A percentile compares a stretch with the other conserved stretches of the same genome.
Evolutionary conservation across 2,888 invertebrate genomes (phyloP).

Genomic region (Heliconius ismenius): DNA sequence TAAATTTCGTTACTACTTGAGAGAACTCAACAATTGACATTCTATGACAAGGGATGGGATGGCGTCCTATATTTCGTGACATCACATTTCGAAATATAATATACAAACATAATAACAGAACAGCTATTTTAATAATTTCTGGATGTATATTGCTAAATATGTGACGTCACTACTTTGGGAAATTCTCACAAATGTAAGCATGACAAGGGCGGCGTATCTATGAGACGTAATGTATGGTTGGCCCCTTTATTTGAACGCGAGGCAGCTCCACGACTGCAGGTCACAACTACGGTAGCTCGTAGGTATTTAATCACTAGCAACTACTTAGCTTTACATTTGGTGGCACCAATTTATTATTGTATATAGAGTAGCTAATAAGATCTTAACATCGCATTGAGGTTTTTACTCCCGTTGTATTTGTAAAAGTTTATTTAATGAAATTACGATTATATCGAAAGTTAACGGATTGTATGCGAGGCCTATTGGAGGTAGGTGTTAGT

Average conservation of each 20-base stretch:
- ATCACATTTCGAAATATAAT: neutral
- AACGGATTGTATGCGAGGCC: constrained; percentile 61
- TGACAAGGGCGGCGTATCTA: neutral
- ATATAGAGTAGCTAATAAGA: constrained; percentile 71
- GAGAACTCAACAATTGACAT: too few species aligned
- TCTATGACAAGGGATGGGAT: too few species aligned
- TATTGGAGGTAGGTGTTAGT: constrained; percentile 64
- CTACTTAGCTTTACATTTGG: constrained; percentile 39
- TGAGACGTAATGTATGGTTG: neutral
- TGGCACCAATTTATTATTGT: constrained; percentile 66
- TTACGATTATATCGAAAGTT: constrained; percentile 62
- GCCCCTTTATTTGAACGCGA: neutral
- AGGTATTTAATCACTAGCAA: constrained; percentile 27
- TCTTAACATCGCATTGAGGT: constrained; percentile 69
- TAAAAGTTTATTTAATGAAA: constrained; percentile 73
- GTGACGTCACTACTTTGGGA: too few species aligned
- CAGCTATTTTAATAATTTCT: neutral
- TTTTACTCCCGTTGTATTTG: constrained; percentile 78
- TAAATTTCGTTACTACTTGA: neutral
- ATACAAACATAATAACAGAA: neutral
- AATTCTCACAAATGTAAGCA: neutral
- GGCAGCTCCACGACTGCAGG: constrained; percentile 32
- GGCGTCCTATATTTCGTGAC: neutral
- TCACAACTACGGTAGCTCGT: constrained; percentile 37
- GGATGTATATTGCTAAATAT: too few species aligned